Evolutionary conservation across 2,888 invertebrate genomes (phyloP).

Genomic region (Trichopria drosophilae): DNA sequence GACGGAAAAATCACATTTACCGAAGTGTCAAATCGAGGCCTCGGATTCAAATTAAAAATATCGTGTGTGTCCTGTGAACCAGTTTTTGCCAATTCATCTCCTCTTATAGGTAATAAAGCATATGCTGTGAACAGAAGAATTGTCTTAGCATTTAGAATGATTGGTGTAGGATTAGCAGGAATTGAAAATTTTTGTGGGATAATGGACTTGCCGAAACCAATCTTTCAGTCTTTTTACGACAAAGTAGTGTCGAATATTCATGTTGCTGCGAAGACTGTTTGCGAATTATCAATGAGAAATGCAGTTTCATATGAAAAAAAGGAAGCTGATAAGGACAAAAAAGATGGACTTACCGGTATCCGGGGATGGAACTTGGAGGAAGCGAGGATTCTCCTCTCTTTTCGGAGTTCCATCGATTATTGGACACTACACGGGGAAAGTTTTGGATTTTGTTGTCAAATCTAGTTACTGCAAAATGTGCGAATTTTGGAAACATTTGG

Average conservation of each 20-base stretch:
- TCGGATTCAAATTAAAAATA: constrained; percentile 6
- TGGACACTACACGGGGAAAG: not conserved
- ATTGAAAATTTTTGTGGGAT: constrained; percentile 32
- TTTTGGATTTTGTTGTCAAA: not conserved
- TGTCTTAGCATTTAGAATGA: constrained; percentile 31
- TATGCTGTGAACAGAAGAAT: constrained; percentile 36
- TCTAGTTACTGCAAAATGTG: not conserved
- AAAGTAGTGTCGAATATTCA: constrained; percentile 10
- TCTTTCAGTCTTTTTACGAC: constrained; percentile 25
- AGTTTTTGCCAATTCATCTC: too few species aligned
- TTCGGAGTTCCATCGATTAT: not conserved
- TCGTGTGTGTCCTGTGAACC: constrained; percentile 1
- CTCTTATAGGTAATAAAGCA: constrained; percentile 16
- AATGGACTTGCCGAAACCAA: constrained; percentile 31
- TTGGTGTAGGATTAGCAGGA: constrained; percentile 30
- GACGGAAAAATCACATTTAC: constrained; percentile 7
- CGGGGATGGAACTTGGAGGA: too few species aligned
- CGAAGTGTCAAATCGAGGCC: constrained; percentile 4
- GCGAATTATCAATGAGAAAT: too few species aligned
- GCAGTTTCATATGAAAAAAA: too few species aligned
- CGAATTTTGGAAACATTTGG: not conserved
- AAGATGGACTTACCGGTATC: too few species aligned
- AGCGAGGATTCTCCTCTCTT: too few species aligned
- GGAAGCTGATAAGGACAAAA: too few species aligned
- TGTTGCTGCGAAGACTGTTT: too few species aligned